These are phyloP conservation scores for Acleris sparsana DNA, from an alignment of 2,888 invertebrate species.

Conservation along the genomic window DNA sequence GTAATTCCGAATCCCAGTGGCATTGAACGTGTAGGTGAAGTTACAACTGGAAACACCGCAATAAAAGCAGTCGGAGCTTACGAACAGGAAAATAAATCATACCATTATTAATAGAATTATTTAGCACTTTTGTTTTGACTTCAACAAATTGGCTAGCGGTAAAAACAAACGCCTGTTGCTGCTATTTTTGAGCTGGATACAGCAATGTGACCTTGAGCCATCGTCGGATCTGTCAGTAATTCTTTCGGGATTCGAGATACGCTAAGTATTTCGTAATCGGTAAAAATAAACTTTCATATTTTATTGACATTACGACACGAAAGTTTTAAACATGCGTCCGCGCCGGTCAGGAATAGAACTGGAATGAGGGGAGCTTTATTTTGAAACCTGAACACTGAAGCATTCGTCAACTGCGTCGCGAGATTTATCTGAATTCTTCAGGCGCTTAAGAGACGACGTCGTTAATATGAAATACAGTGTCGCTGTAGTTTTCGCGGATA, in stretches of 20 bases:
- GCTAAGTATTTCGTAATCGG: constrained; percentile 76
- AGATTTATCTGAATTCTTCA: constrained; percentile 33
- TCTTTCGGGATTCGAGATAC: constrained; percentile 70
- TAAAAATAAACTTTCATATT: constrained; percentile 80
- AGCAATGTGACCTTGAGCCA: constrained; percentile 72
- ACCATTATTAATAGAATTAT: constrained; percentile 49
- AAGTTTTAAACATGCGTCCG: constrained; percentile 60
- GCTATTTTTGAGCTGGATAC: constrained; percentile 74
- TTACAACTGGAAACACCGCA: constrained; percentile 23
- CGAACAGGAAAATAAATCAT: constrained; percentile 45
- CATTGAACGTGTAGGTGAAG: constrained; percentile 16
- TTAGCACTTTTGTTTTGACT: constrained; percentile 50
- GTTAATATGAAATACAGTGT: constrained; percentile 24
- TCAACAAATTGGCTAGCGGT: constrained; percentile 53
- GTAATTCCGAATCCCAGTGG: not conserved
- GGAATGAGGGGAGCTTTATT: constrained; percentile 72
- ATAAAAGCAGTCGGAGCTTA: constrained; percentile 43
- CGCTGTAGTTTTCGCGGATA: constrained; percentile 33
- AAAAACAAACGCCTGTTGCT: constrained; percentile 55
- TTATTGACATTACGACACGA: constrained; percentile 80
- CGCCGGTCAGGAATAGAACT: constrained; percentile 67
- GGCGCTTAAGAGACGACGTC: constrained; percentile 7
- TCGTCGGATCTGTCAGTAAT: constrained; percentile 64
- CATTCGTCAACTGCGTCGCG: constrained; percentile 48
- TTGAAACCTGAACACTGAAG: constrained; percentile 59